Evolutionary conservation across 2,113 vertebrate genomes (phyloP), one percentile per base, ranked within the genome.

Genomic region (Crotalus viridis): DNA sequence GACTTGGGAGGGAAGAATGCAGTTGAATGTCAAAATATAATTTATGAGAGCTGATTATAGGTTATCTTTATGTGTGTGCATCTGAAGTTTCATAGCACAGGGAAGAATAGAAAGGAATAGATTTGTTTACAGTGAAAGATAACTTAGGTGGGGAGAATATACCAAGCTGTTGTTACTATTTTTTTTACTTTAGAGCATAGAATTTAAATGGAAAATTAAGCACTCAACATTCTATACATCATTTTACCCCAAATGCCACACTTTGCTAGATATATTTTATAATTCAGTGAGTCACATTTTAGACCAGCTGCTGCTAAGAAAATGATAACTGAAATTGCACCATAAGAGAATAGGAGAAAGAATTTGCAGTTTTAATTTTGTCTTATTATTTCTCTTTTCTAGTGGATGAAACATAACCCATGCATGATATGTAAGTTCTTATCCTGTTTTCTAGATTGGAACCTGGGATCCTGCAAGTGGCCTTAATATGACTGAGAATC

Each of bases 401-500:
- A 90, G 87, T 91, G 92, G 33, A 26, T n/a, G n/a, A 95, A 93
- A 89, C 51, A 1, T 88, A 92, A 92, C 19, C 54, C 94, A 93
- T 92, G 59, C 59, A 90, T 17, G 69, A 95, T 93, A 97, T 94
- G 96, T 88, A 92, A 94, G 46, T 95, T 43, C 89, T 74, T 96
- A 92, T 97, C 74, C 48, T 97, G 0, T 97, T 97, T 98, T 97
- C 86, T 96, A 99, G 99, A 99, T 99, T 97, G 99, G 99, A 94
- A 99, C 98, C 28, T 99, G 99, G 99, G 99, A 99, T 95, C 98
- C 98, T 15, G 96, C 98, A 86, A 99, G 98, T 94, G 99, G 99
- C 91, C 97, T 99, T 96, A 99, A 99, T 96, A 99, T 99, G 99
- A 99, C 99, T 7, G 99, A 99, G 95, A 99, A 97, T 97, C 99